Evolutionary conservation across 2,888 invertebrate genomes (phyloP), one percentile per base, ranked within the genome.

Genomic region (Anarsia innoxiella): DNA sequence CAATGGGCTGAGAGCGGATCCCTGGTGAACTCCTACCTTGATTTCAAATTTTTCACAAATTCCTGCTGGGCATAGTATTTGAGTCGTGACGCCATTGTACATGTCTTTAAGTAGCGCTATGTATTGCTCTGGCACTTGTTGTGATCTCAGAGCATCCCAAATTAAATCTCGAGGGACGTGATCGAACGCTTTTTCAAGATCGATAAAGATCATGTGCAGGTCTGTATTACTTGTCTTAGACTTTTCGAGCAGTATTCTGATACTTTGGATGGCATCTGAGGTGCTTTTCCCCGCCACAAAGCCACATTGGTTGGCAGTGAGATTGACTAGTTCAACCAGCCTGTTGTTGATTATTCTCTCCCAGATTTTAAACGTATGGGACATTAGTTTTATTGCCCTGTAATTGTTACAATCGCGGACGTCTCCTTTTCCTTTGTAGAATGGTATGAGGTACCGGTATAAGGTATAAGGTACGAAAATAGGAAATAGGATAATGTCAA

Each of bases 191-290:
- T 25, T 25, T n/a, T 25, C 25, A 3, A 25, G n/a, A n/a, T 25
- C 25, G 4, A 25, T 25, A n/a, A 25, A 25, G 2, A 25, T 10
- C 13, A 36, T 12, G 13, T 36, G 30, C 1, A 36, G 14, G 14
- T 36, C 14, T n/a, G 2, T 23, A 13, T 36, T 36, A 3, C 11
- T 29, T 1, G 9, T 10, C 11, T 14, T 29, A 12, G 26, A 6
- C 14, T 42, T 42, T 23, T 42, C 42, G 15, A 40, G 33, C 26
- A 38, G 12, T 23, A 13, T 38, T 37, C 40, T 29, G 19, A 43
- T 9, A 3, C 33, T 10, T 14, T 45, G 45, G 16, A 42, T 32
- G 12, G 45, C 39, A 31, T 46, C 41, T n/a, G 46, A 38, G 19
- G 44, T 46, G 5, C 32, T 34, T 41, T 19, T 40, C 2, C 40